A percentile compares a stretch with the other conserved stretches of the same genome.
Evolutionary conservation across 2,797 vertebrate species (phyloP).

Genomic region (Molossus alvarezi): DNA sequence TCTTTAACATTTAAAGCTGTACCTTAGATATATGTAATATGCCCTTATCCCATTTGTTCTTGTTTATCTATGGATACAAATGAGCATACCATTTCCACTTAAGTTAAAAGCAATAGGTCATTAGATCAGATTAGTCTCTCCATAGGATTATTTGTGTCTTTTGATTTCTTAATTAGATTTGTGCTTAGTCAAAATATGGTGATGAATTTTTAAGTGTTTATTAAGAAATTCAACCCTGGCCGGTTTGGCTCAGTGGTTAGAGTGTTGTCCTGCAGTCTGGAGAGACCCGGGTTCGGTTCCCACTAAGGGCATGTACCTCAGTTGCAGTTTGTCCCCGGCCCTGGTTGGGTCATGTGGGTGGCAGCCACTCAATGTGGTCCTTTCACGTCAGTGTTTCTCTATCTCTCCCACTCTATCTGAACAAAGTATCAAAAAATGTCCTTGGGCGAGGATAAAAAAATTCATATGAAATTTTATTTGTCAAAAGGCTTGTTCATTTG

Average conservation of each 20-base stretch:
- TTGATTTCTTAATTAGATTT: constrained; percentile 18
- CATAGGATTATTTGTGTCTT: constrained; percentile 1
- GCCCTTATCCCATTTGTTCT: not conserved
- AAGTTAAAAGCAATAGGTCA: not conserved
- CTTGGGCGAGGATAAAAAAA: no score
- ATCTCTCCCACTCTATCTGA: no score
- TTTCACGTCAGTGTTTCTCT: no score
- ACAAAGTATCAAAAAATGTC: no score
- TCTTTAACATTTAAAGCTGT: not conserved
- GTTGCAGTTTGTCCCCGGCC: no score
- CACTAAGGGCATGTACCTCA: no score
- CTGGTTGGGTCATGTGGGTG: no score
- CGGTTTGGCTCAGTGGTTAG: no score
- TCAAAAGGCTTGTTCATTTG: constrained; percentile 47
- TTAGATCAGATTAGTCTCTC: not conserved
- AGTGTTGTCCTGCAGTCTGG: no score
- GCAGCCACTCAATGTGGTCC: no score
- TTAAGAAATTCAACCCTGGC: not conserved
- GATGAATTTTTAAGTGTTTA: not conserved
- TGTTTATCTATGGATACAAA: constrained; percentile 9
- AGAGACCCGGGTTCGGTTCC: no score
- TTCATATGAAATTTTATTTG: not conserved
- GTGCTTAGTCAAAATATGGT: constrained; percentile 7
- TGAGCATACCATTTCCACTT: not conserved
- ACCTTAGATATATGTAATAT: not conserved